Conservation (phyloP, 2,113 vertebrate species). For the Thinocorus orbignyianus region DNA sequence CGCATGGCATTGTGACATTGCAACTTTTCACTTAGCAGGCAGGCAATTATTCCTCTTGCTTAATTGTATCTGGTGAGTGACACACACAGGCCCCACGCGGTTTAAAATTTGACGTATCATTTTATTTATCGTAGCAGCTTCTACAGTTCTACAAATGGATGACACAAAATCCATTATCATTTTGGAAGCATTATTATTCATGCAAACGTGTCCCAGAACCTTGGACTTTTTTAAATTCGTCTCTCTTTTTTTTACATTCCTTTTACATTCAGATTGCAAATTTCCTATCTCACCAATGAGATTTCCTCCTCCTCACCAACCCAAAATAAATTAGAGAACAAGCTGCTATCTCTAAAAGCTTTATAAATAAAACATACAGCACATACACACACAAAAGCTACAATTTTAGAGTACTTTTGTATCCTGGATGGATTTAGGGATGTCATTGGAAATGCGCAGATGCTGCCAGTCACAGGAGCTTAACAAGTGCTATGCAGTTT, state of each 20-base stretch:
- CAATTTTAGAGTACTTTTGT: conserved; percentile 47
- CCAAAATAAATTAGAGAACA: conserved; percentile 64
- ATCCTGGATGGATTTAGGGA: conserved; percentile 24
- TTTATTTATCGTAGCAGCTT: conserved; percentile 52
- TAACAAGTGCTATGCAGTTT: background rate
- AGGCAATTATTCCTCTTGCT: conserved; percentile 30
- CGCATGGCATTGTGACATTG: background rate
- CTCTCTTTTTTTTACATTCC: background rate
- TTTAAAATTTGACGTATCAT: conserved; percentile 17
- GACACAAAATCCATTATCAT: conserved; percentile 40
- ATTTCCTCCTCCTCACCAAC: conserved; percentile 58
- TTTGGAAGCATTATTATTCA: conserved; percentile 57
- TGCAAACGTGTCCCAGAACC: conserved; percentile 21
- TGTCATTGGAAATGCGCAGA: conserved; percentile 38
- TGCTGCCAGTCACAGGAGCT: conserved; percentile 16
- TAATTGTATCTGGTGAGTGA: conserved; percentile 51
- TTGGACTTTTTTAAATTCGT: background rate
- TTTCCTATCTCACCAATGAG: conserved; percentile 49
- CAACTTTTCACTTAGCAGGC: conserved; percentile 6
- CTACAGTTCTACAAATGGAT: conserved; percentile 57
- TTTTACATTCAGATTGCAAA: conserved; percentile 53
- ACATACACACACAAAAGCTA: conserved; percentile 35
- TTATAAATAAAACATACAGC: conserved; percentile 63
- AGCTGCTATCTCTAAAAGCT: conserved; percentile 62
- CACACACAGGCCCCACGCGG: background rate